Base-by-base conservation (phyloP, 2,888 invertebrate species). In the Diarsia mendica region DNA sequence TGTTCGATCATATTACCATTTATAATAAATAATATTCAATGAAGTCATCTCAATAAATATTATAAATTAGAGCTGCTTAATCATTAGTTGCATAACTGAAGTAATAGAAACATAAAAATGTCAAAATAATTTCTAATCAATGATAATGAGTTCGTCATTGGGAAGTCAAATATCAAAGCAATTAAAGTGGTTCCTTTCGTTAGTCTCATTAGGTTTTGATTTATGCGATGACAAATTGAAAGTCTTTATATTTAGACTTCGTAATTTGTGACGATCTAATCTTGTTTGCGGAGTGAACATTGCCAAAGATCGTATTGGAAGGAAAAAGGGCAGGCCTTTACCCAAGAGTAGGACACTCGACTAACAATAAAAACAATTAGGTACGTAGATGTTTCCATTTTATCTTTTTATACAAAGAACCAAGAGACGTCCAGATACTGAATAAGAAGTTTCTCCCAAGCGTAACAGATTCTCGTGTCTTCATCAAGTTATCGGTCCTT, bases 71-170 rank as follows among this genome's bases (percentile, higher is more conserved):
- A 70, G 13, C 60, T 64, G 74, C 64, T 60, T 39, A 61, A 68
- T 63, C 48, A 79, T 63, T 46, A 51, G 44, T 83, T 80, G 39
- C 60, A 13, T 66, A 83, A 69, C 28, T 49, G 11, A 64, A 6
- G 53, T 71, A 79, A 76, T 71, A 76, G 6, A 70, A 23, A 55
- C 33, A 84, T 79, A 64, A 83, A 67, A 83, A 67, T 69, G 84
- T 84, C 69, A 70, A 66, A 79, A 79, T 81, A 73, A 70, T 84
- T 81, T 80, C 84, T 70, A 84, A 81, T 81, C 55, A 53, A 72
- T 23, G 58, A 74, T 51, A 44, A 74, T 60, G 75, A n/a, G 46
- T 60, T 75, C 48, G 64, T 73, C 83, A 75, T 82, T 79, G 67
- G 73, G 61, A 60, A 72, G 68, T 28, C 46, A 86, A 85, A 85